phyloP scores from a whole-genome alignment of 2,797 vertebrate species.

The Sparus aurata region DNA sequence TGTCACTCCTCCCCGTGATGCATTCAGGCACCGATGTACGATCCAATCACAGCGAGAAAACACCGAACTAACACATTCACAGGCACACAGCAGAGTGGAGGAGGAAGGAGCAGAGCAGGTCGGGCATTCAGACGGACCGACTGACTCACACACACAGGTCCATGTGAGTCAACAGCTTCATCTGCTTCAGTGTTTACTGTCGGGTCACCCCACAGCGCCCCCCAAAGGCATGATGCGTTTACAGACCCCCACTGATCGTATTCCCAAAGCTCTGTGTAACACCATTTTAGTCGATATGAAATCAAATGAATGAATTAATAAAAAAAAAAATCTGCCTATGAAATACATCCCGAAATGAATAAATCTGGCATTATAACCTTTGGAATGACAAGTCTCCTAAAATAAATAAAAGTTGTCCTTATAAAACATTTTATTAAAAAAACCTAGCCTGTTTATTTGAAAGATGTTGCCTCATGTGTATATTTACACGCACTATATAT shows the following conservation, averaged over 20 bases:
- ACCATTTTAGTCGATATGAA: too few species aligned
- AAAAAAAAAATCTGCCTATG: too few species aligned
- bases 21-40: constrained; percentile 37
- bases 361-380: too few species aligned
- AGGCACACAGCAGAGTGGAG: not conserved
- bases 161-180: constrained; percentile 29
- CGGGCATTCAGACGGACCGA: constrained; percentile 25
- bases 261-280: not conserved
- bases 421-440: too few species aligned
- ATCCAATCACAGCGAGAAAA: constrained; percentile 18
- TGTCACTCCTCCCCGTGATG: constrained; percentile 48
- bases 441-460: too few species aligned
- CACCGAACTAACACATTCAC: not conserved
- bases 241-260: not conserved
- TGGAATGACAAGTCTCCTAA: too few species aligned
- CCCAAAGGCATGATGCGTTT: not conserved
- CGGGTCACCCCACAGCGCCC: constrained; percentile 60
- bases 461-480: too few species aligned
- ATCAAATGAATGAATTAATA: too few species aligned
- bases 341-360: too few species aligned
- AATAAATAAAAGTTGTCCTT: too few species aligned
- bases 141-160: constrained; percentile 32
- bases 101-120: constrained; percentile 2
- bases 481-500: too few species aligned
- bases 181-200: constrained; percentile 11